Evolutionary conservation across 2,113 vertebrate genomes (phyloP).

Genomic region (Fregata magnificens): DNA sequence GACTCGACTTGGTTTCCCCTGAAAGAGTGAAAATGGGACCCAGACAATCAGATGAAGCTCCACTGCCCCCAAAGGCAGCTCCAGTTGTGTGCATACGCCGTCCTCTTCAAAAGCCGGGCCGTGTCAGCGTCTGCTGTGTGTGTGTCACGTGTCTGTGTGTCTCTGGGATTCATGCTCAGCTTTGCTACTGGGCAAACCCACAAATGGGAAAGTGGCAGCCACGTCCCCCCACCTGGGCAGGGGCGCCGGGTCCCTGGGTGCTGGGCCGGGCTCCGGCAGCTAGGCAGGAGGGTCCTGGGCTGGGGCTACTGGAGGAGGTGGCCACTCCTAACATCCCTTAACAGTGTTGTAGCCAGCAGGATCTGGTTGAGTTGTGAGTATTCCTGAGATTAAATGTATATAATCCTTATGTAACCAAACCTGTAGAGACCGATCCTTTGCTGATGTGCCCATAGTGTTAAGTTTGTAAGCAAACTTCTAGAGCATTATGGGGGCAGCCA

Average conservation of each 20-base stretch:
- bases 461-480: not conserved
- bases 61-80: not conserved
- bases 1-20: not conserved
- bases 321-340: not conserved
- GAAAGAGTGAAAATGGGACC: not conserved
- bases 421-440: not conserved
- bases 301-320: not conserved
- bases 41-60: not conserved
- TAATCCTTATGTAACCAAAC: not conserved
- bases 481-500: not conserved
- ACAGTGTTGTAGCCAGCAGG: not conserved
- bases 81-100: not conserved
- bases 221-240: not conserved
- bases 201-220: not conserved
- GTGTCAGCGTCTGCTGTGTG: not conserved
- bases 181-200: not conserved
- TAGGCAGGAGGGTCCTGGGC: not conserved
- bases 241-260: rapidly evolving
- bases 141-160: not conserved
- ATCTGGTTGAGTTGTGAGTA: not conserved
- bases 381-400: not conserved
- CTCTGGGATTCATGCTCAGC: not conserved
- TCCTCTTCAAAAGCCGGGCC: not conserved
- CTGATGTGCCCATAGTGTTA: not conserved
- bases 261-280: not conserved